phyloP scores from a whole-genome alignment of 2,113 vertebrate genomes.

The Meles meles region DNA sequence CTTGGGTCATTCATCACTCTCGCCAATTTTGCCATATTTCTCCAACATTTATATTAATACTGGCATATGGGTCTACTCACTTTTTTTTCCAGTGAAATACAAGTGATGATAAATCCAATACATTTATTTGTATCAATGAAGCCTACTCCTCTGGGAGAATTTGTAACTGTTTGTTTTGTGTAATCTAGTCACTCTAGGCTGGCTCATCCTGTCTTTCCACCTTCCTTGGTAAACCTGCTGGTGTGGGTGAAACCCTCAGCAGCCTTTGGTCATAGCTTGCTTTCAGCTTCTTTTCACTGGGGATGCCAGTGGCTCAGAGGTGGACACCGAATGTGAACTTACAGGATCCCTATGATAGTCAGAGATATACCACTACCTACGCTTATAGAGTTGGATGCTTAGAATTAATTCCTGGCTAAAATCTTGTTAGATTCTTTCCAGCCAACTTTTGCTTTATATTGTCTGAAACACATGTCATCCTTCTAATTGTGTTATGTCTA shows the following conservation, averaged over 20 bases:
- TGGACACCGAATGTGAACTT: neutral
- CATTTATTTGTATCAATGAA: neutral
- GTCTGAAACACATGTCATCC: neutral
- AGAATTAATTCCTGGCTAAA: neutral
- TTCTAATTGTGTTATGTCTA: neutral
- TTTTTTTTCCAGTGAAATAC: neutral
- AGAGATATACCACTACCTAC: neutral
- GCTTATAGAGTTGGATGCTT: neutral
- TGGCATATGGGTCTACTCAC: neutral
- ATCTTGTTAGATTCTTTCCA: neutral
- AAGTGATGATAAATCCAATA: neutral
- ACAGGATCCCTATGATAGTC: fast-evolving
- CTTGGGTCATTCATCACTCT: neutral
- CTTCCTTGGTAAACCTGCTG: neutral
- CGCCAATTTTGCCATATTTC: neutral
- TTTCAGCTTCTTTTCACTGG: neutral
- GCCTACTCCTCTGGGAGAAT: neutral
- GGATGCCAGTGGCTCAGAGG: neutral
- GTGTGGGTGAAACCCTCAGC: neutral
- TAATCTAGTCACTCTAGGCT: neutral
- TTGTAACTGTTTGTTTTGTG: neutral
- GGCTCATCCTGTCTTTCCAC: neutral
- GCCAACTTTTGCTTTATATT: neutral
- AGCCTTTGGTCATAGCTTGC: neutral
- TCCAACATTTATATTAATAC: neutral